phyloP scores from a whole-genome alignment of 2,797 vertebrate species.

The Nannoperca obscura region DNA sequence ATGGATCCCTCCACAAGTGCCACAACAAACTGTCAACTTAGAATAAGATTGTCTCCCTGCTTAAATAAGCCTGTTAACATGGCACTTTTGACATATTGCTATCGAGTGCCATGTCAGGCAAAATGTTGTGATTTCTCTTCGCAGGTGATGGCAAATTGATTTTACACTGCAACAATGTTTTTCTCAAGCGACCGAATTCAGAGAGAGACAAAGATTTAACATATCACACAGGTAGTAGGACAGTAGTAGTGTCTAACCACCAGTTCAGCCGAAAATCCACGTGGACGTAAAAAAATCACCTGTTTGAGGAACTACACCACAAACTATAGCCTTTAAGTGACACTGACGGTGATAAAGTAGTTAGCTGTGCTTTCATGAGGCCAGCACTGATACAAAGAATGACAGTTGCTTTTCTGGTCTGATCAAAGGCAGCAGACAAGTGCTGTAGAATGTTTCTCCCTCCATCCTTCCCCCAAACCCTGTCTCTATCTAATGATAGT shows the following conservation, averaged over 20 bases:
- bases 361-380: conserved; percentile 69
- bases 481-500: conserved; percentile 81
- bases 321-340: conserved; percentile 54
- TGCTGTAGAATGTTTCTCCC: conserved; percentile 69
- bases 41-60: conserved; percentile 71
- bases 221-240: conserved; percentile 32
- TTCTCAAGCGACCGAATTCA: conserved; percentile 42
- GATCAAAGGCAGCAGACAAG: conserved; percentile 84
- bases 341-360: conserved; percentile 69
- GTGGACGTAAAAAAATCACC: conserved; percentile 47
- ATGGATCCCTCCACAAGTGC: conserved; percentile 71
- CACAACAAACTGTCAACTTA: conserved; percentile 80
- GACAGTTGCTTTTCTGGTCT: conserved; percentile 79
- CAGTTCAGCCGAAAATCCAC: conserved; percentile 27
- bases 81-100: conserved; percentile 69
- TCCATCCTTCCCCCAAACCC: conserved; percentile 50
- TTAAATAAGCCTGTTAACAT: conserved; percentile 77
- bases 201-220: conserved; percentile 53
- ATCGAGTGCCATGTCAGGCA: conserved; percentile 60
- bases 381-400: conserved; percentile 70
- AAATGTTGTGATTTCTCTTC: conserved; percentile 59
- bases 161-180: conserved; percentile 49
- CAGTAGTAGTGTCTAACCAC: neutral
- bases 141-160: conserved; percentile 69
- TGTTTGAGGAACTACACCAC: conserved; percentile 22